These are phyloP conservation scores for Argyrosomus regius DNA, from an alignment of 2,797 vertebrate species.

Conservation along the genomic window DNA sequence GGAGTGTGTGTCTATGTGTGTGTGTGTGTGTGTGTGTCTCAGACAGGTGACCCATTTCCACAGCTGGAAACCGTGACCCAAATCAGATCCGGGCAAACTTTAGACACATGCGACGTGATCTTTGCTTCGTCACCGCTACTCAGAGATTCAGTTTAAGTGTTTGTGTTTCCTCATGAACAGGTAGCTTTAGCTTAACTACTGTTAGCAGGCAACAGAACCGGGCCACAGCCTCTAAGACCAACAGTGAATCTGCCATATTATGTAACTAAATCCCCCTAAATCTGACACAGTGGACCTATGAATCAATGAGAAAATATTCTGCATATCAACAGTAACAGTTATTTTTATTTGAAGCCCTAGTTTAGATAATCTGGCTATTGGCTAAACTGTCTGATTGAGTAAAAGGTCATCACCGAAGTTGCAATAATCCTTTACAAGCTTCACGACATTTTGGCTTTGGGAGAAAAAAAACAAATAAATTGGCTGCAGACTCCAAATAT, in stretches of 20 bases:
- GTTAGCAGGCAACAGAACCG: no score
- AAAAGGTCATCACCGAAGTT: no score
- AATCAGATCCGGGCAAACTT: slow-evolving; percentile 22
- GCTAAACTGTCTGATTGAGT: not conserved
- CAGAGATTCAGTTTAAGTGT: no score
- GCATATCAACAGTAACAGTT: not conserved
- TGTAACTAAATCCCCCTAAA: no score
- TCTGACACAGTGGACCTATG: no score
- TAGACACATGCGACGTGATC: slow-evolving; percentile 4
- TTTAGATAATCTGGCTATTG: not conserved
- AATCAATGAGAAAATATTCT: not conserved
- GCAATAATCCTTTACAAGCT: not conserved
- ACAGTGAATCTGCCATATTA: no score
- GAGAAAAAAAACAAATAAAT: no score
- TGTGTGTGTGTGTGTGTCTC: not conserved
- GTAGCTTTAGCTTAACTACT: no score
- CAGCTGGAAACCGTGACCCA: slow-evolving; percentile 35
- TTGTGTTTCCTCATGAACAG: no score
- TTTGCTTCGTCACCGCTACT: not conserved
- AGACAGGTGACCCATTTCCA: slow-evolving; percentile 54
- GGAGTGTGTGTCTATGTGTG: not conserved
- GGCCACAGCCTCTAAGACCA: no score
- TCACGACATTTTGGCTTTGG: no score
- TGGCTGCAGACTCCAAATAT: not conserved
- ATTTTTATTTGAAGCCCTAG: not conserved